Base-by-base conservation (phyloP, 2,888 invertebrate species). In the Ecliptopera silaceata region DNA sequence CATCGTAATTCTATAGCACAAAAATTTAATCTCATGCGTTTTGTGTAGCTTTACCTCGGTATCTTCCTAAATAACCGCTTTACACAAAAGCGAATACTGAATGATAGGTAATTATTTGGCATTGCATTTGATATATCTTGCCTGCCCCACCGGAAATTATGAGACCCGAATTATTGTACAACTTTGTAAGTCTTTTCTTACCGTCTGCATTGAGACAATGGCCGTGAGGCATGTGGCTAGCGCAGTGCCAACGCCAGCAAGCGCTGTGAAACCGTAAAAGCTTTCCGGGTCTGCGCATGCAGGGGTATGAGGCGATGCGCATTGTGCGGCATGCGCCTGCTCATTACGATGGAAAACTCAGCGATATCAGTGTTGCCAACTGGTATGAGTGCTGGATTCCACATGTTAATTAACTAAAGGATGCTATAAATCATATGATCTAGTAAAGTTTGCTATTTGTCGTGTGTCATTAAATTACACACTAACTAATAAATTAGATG, bases 231-330 rank as follows among this genome's bases (percentile, higher is more conserved):
- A 88, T 85, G 79, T 88, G 89, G 88, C 76, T 76, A 75, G 79
- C 82, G 81, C 70, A 75, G 79, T 82, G 79, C 42, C 68, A 69
- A 8, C 26, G 20, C 20, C 20, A n/a, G n/a, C n/a, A n/a, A n/a
- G 59, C 68, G 63, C 63, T 70, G 68, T 29, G 89, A 88, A 89
- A 87, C 89, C 88, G 84, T 88, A 89, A 84, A 89, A 89, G 88
- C 82, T 85, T 73, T 69, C 59, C 65, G 59, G 66, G 69, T 66
- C 61, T 62, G 66, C 67, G 69, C 71, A 70, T 69, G 72, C 71
- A 69, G 59, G 68, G 34, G 71, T 72, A 77, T 70, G 72, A 72
- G 74, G 64, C 67, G 59, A 68, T 67, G 56, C 44, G 50, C 54
- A 45, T 58, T 56, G 56, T 53, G 60, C 66, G 66, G 70, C 72